These are phyloP conservation scores for Heliconius ethilla DNA, from an alignment of 2,888 invertebrate genomes.

Conservation along the genomic window DNA sequence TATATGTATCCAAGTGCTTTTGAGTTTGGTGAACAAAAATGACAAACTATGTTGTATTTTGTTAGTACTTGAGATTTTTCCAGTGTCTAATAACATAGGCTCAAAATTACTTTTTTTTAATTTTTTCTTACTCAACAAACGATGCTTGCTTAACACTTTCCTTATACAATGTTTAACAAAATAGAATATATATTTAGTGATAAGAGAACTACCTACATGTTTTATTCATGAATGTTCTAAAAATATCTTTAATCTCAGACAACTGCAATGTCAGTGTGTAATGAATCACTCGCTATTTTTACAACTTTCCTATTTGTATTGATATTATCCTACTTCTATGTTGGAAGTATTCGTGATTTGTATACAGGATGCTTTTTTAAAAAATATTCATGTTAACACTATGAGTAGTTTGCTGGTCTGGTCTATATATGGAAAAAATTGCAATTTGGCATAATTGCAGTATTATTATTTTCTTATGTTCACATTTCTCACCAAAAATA, in stretches of 20 bases:
- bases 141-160: neutral
- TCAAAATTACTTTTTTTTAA: neutral
- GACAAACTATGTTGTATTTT: no score
- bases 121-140: neutral
- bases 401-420: neutral
- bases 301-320: slow-evolving; percentile 12
- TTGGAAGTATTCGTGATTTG: neutral
- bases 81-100: neutral
- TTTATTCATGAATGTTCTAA: slow-evolving; percentile 30
- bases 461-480: no score
- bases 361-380: neutral
- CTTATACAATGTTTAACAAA: neutral
- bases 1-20: no score
- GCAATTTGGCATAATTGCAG: no score
- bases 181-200: slow-evolving; percentile 21
- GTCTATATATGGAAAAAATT: no score
- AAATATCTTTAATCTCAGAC: slow-evolving; percentile 31
- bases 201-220: slow-evolving; percentile 23
- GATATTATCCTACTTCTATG: slow-evolving; percentile 7
- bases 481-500: no score
- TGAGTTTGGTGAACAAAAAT: no score
- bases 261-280: slow-evolving; percentile 29
- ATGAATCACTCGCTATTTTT: slow-evolving; percentile 35
- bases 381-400: neutral
- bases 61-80: neutral